Evolutionary conservation across 53 echinoderm and acorn worm genomes (phyloP).

Genomic region (Apostichopus leukothele): DNA sequence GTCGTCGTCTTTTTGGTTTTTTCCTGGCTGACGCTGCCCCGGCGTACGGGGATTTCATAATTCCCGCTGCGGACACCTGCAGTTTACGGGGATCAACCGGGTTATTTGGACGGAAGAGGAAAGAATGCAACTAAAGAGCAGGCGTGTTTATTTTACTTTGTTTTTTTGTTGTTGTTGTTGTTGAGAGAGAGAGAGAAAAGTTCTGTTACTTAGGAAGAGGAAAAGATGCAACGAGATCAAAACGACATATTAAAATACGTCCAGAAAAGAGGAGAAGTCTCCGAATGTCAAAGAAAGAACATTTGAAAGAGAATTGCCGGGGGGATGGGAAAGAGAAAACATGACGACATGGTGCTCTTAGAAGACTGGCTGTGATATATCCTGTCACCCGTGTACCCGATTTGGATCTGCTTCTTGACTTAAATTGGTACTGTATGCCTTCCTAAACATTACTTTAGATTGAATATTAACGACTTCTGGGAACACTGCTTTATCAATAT

Average conservation of each 20-base stretch:
- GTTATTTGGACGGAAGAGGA: conserved; percentile 30
- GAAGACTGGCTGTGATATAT: neutral
- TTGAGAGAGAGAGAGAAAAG: neutral
- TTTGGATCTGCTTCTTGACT: too few relatives aligned
- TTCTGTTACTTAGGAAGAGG: neutral
- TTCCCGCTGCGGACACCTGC: conserved; percentile 95
- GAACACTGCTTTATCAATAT: too few relatives aligned
- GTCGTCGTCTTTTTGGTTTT: conserved; percentile 94
- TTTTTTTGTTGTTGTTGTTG: neutral
- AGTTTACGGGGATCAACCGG: conserved; percentile 10
- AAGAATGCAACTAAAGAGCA: conserved; percentile 40
- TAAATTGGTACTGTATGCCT: too few relatives aligned
- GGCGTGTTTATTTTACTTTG: neutral
- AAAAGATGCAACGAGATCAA: conserved; percentile 19
- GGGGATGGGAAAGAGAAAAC: neutral
- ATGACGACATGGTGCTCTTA: neutral
- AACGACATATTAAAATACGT: neutral
- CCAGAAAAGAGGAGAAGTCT: neutral
- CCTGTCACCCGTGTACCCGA: too few relatives aligned
- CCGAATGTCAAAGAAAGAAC: neutral
- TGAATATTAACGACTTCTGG: too few relatives aligned
- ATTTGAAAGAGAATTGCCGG: neutral
- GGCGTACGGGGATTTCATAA: conserved; percentile 93
- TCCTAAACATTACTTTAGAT: too few relatives aligned
- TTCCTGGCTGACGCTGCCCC: conserved; percentile 88